phyloP scores from a whole-genome alignment of 2,113 vertebrate genomes.

The Varanus salvator region DNA sequence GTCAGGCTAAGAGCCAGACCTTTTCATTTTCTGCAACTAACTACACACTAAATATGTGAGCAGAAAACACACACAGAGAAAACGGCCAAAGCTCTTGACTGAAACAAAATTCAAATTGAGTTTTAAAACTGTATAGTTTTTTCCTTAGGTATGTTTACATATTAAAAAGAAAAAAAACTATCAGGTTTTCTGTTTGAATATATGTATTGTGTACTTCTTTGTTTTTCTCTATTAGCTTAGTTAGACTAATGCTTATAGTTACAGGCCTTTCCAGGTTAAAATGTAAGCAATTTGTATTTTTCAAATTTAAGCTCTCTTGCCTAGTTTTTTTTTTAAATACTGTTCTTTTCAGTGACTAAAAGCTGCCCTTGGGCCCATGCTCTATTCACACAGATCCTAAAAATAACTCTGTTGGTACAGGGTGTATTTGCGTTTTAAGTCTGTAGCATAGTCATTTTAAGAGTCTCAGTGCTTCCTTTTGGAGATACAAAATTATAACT shows the following conservation, averaged over 20 bases:
- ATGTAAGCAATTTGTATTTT: not conserved
- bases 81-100: not conserved
- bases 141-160: not conserved
- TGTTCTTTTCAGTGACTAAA: not conserved
- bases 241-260: not conserved
- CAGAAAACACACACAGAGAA: not conserved
- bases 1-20: not conserved
- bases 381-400: not conserved
- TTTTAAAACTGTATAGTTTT: not conserved
- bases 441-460: not conserved
- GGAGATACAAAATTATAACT: not conserved
- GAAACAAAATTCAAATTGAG: not conserved
- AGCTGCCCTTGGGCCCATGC: not conserved
- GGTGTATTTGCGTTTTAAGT: not conserved
- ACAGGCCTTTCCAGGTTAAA: not conserved
- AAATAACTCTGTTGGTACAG: not conserved
- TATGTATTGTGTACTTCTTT: not conserved
- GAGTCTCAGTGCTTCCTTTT: not conserved
- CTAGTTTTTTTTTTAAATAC: not conserved
- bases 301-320: not conserved
- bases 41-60: conserved; percentile 30
- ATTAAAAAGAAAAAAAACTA: not conserved
- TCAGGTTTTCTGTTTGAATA: not conserved
- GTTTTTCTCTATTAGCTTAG: not conserved
- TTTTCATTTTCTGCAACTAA: conserved; percentile 1